Percentiles rank a stretch among this genome's conserved stretches.
Evolutionary conservation across 2,797 vertebrate species (phyloP).

Genomic region (Falco columbarius): DNA sequence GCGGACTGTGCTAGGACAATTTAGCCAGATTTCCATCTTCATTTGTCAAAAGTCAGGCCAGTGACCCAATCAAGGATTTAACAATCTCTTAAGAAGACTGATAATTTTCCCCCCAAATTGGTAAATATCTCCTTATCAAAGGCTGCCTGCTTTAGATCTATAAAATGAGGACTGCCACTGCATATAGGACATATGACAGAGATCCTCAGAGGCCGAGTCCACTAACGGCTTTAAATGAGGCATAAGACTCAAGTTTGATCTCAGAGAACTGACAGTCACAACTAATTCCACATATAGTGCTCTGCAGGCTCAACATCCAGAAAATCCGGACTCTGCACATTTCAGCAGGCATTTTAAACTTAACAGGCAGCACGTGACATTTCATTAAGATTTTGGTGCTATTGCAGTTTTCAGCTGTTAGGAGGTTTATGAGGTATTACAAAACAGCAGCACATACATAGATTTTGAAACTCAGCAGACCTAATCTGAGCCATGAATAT

Average conservation of each 20-base stretch:
- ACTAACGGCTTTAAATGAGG: slow-evolving; percentile 33
- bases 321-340: slow-evolving; percentile 31
- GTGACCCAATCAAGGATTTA: neutral
- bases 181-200: neutral
- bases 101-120: neutral
- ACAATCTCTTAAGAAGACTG: neutral
- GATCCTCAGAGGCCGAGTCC: neutral
- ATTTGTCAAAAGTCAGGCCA: neutral
- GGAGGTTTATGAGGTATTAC: neutral
- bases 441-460: neutral
- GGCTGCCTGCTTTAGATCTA: neutral
- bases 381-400: slow-evolving; percentile 5
- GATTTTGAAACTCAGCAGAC: slow-evolving; percentile 1
- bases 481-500: slow-evolving; percentile 3
- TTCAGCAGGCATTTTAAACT: slow-evolving; percentile 21
- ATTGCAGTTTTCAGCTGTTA: slow-evolving; percentile 9
- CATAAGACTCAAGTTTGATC: neutral
- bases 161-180: neutral
- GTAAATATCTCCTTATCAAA: neutral
- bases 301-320: neutral
- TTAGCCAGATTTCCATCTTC: neutral
- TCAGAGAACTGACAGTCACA: neutral
- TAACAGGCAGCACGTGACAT: slow-evolving; percentile 18
- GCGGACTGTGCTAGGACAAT: fast-evolving
- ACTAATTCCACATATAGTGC: neutral